Evolutionary conservation across 1,140 invertebrate species (phyloP).

Genomic region (Pissodes strobi): DNA sequence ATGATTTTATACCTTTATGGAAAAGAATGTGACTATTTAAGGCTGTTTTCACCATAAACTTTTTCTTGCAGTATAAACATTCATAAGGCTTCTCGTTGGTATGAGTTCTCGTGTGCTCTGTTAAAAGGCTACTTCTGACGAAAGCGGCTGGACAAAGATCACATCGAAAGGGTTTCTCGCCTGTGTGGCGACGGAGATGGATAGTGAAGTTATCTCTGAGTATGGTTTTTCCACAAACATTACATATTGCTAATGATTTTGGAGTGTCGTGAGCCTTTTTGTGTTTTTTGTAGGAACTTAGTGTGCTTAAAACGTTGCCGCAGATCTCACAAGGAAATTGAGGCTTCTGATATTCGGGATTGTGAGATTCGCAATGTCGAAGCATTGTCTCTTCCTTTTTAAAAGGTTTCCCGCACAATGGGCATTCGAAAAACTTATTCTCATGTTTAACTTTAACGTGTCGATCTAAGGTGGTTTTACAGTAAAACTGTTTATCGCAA

Average conservation of each 20-base stretch:
- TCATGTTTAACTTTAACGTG: background rate
- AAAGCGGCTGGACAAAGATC: slow-evolving; percentile 34
- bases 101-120: slow-evolving; percentile 33
- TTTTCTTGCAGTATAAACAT: slow-evolving; percentile 72
- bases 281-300: slow-evolving; percentile 64
- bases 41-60: slow-evolving; percentile 67
- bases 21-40: slow-evolving; percentile 1
- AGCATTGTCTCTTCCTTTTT: slow-evolving; percentile 4
- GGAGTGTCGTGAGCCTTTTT: slow-evolving; percentile 48
- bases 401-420: background rate
- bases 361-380: background rate
- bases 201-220: slow-evolving; percentile 20
- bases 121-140: slow-evolving; percentile 32
- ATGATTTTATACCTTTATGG: background rate
- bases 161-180: slow-evolving; percentile 29
- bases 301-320: slow-evolving; percentile 62
- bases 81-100: slow-evolving; percentile 67
- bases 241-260: slow-evolving; percentile 53
- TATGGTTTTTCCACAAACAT: slow-evolving; percentile 61
- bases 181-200: slow-evolving; percentile 42
- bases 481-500: slow-evolving; percentile 8
- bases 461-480: background rate
- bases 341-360: slow-evolving; percentile 56
- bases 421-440: background rate
- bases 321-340: slow-evolving; percentile 60